Conservation (phyloP, 2,797 vertebrate genomes). For the Vultur gryphus region DNA sequence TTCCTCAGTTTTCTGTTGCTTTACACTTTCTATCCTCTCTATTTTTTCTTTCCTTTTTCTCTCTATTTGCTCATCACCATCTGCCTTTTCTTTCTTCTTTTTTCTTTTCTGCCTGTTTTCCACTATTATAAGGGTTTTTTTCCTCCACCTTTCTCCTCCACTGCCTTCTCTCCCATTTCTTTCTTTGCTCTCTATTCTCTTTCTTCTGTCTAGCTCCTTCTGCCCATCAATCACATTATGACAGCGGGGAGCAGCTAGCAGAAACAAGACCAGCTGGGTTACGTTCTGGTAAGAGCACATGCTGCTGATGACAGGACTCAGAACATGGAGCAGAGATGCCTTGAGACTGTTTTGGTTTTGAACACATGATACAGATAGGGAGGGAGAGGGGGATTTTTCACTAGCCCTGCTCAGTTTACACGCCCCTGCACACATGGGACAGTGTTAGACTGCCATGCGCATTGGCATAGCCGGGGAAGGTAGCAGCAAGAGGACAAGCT, state of each 20-base stretch:
- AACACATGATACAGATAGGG: not conserved
- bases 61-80: rapidly evolving
- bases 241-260: rapidly evolving
- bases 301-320: not conserved
- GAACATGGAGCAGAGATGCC: not conserved
- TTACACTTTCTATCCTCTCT: not conserved
- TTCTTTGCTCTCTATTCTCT: not conserved
- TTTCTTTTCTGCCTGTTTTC: not conserved
- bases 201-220: not conserved
- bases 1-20: not conserved
- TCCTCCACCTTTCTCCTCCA: not conserved
- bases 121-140: not conserved
- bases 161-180: not conserved
- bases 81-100: not conserved
- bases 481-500: not conserved
- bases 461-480: not conserved
- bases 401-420: not conserved
- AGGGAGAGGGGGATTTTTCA: not conserved
- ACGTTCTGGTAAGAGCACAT: rapidly evolving
- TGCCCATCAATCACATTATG: not conserved
- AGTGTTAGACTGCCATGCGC: not conserved
- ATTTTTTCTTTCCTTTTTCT: not conserved
- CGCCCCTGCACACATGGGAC: not conserved
- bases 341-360: not conserved
- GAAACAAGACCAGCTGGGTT: not conserved